Conservation (phyloP, 2,797 vertebrate genomes). For the Chaetodon trifasciatus region DNA sequence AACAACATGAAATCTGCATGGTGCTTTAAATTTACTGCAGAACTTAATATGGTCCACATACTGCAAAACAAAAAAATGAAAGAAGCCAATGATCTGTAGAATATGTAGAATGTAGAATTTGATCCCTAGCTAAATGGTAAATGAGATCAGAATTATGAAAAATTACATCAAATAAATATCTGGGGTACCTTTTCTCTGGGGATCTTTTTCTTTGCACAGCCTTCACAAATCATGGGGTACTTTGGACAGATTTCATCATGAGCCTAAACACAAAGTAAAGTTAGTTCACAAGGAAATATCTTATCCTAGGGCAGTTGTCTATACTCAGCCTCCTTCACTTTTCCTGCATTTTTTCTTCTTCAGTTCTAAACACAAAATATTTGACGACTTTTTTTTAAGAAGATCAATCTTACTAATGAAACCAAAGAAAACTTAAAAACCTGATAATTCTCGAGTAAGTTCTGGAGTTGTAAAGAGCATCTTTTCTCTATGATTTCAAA, state of each 20-base stretch:
- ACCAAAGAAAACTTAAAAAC: too few relatives aligned
- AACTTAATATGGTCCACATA: constrained; percentile 95
- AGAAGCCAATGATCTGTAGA: constrained; percentile 70
- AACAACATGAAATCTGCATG: constrained; percentile 93
- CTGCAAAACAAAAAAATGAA: constrained; percentile 82
- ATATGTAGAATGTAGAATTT: constrained; percentile 41
- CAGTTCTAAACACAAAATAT: too few relatives aligned
- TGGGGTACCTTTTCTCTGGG: constrained; percentile 91
- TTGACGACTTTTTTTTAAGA: too few relatives aligned
- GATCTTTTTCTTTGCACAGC: constrained; percentile 95
- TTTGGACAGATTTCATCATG: constrained; percentile 95
- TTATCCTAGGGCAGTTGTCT: background rate
- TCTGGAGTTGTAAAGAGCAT: too few relatives aligned
- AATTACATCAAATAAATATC: background rate
- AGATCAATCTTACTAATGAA: too few relatives aligned
- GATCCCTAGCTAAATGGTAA: constrained; percentile 58
- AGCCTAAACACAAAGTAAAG: constrained; percentile 82
- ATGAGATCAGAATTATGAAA: constrained; percentile 56
- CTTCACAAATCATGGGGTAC: constrained; percentile 94
- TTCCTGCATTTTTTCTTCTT: too few relatives aligned
- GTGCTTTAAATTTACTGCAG: constrained; percentile 92
- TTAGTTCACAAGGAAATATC: constrained; percentile 8
- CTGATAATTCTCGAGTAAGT: too few relatives aligned
- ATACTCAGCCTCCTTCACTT: background rate
- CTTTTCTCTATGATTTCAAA: too few relatives aligned